Percentiles rank a stretch among this genome's conserved stretches.
phyloP scores from a whole-genome alignment of 2,888 invertebrate genomes.

The Melanchra persicariae region DNA sequence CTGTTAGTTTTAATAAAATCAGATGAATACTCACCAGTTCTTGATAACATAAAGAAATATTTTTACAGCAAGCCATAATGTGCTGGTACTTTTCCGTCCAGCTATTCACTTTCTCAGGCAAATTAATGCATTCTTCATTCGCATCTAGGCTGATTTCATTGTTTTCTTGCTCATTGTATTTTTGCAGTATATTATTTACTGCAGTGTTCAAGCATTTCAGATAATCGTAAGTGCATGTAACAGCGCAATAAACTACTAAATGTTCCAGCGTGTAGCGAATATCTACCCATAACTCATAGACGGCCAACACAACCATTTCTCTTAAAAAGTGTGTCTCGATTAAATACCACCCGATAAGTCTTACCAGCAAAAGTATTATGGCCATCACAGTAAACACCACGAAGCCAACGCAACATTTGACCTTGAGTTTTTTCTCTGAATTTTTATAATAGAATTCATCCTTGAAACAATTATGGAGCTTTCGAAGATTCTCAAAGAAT shows the following conservation, averaged over 20 bases:
- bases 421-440: too few relatives aligned
- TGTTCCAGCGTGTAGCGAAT: too few relatives aligned
- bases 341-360: too few relatives aligned
- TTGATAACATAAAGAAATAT: slow-evolving; percentile 49
- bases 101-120: slow-evolving; percentile 35
- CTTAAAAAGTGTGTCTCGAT: too few relatives aligned
- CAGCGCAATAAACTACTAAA: slow-evolving; percentile 35
- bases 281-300: too few relatives aligned
- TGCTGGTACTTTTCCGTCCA: slow-evolving; percentile 50
- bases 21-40: slow-evolving; percentile 47
- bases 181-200: slow-evolving; percentile 36
- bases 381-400: too few relatives aligned
- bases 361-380: too few relatives aligned
- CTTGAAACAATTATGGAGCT: too few relatives aligned
- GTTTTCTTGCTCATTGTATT: slow-evolving; percentile 27
- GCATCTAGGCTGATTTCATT: slow-evolving; percentile 16
- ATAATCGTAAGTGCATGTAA: slow-evolving; percentile 32
- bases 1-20: background rate
- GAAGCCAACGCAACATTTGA: too few relatives aligned
- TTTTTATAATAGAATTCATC: too few relatives aligned
- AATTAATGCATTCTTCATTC: slow-evolving; percentile 27
- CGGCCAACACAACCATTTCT: too few relatives aligned
- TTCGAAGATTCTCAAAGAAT: too few relatives aligned
- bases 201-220: slow-evolving; percentile 31
- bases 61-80: slow-evolving; percentile 51